Percentiles rank a stretch among this genome's conserved stretches.
Evolutionary conservation across 1,140 invertebrate genomes (phyloP).

Genomic region (Brachionus asplanchnoidis): DNA sequence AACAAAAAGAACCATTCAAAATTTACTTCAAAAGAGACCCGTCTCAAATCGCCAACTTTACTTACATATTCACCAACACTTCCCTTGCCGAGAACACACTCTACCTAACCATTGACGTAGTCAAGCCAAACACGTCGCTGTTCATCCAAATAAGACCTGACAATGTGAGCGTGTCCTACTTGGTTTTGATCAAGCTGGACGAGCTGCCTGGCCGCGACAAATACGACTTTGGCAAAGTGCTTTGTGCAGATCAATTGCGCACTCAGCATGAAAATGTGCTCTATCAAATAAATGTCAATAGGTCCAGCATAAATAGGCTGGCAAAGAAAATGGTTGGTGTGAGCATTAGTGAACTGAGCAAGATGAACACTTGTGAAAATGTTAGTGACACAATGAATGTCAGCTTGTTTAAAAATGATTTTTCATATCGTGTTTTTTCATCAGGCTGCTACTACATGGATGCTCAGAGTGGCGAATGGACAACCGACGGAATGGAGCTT

Average conservation of each 20-base stretch:
- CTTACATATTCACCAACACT: neutral
- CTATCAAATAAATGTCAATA: neutral
- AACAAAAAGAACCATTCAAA: neutral
- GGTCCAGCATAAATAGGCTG: neutral
- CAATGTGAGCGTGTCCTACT: neutral
- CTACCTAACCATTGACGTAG: neutral
- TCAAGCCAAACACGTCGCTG: neutral
- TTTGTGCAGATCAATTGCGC: neutral
- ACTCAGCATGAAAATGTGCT: neutral
- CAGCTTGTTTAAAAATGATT: neutral
- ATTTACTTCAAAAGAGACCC: neutral
- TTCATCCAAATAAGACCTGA: neutral
- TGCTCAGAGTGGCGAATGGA: neutral
- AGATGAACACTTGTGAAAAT: neutral
- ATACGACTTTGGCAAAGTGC: neutral
- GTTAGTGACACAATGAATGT: neutral
- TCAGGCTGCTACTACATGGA: constrained; percentile 26
- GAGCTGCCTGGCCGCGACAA: neutral
- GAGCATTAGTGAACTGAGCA: neutral
- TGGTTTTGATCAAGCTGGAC: neutral
- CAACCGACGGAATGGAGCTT: neutral
- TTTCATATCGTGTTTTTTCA: neutral
- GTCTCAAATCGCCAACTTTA: neutral
- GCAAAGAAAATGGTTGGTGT: neutral
- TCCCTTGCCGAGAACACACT: neutral